These are phyloP conservation scores for Polydrusus pterygomalis DNA, from an alignment of 2,888 invertebrate genomes.

Conservation along the genomic window DNA sequence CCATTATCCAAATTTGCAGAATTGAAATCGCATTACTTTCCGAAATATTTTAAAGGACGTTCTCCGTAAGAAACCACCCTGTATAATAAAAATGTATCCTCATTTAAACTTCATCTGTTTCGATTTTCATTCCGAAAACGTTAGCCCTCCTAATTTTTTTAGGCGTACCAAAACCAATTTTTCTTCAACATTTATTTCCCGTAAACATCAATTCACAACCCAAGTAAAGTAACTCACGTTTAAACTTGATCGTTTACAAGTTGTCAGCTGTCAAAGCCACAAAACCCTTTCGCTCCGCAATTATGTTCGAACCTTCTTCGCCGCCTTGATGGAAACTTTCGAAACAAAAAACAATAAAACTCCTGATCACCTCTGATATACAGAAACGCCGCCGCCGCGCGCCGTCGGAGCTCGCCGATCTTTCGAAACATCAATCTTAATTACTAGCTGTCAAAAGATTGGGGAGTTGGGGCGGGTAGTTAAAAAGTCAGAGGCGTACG, in stretches of 20 bases:
- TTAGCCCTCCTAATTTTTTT: no score
- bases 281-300: conserved; percentile 29
- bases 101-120: no score
- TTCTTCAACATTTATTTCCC: no score
- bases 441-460: conserved; percentile 55
- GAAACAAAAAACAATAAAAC: conserved; percentile 54
- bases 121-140: no score
- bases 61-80: no score
- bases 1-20: no score
- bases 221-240: background rate
- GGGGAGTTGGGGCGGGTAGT: conserved; percentile 33
- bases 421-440: conserved; percentile 57
- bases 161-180: no score
- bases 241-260: conserved; percentile 23
- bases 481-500: conserved; percentile 35
- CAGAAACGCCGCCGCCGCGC: conserved; percentile 40
- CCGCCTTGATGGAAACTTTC: conserved; percentile 22
- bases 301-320: conserved; percentile 25
- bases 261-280: conserved; percentile 45
- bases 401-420: conserved; percentile 46
- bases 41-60: no score
- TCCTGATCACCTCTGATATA: conserved; percentile 55
- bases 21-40: no score
- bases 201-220: conserved; percentile 1
- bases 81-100: no score